Base-by-base conservation (phyloP, 1,140 invertebrate genomes). In the Campodea augens region DNA sequence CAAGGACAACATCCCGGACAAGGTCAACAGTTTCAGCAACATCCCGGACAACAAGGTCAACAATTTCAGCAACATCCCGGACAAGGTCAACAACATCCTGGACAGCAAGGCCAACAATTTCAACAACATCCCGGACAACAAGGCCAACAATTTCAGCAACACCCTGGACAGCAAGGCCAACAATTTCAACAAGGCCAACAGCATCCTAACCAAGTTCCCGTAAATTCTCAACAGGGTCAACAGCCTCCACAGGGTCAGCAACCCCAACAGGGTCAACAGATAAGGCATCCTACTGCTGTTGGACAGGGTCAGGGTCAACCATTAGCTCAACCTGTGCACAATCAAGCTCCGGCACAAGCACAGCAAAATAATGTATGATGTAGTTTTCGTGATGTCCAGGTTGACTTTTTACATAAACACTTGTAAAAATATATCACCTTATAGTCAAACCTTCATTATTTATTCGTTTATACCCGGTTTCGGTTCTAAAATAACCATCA, bases 141-240 rank as follows among this genome's bases (percentile, higher is more conserved):
- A 24, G 19, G 20, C 19, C 43, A 36, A 43, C n/a, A 41, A 19
- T 3, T 15, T n/a, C 43, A 20, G 38, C 39, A 20, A 44, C 40
- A 36, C 3, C 3, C 10, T 4, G 22, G 24, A 18, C 20, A 23
- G 20, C 41, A 22, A 45, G 18, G 40, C 15, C 48, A 49, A 18
- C 24, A 39, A 23, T 37, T 48, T 5, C 44, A 45, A 12, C 46
- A 45, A n/a, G n/a, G 39, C 23, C 45, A 47, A 38, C 32, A 29
- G 10, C 44, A 47, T 24, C 43, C 27, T 32, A 15, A 15, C 7
- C 27, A 10, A 32, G 7, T 10, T 7, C 27, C 27, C 7, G 7
- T 15, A 10, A 15, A 15, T 32, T 15, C 7, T 10, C 27, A 32
- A 15, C 27, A 32, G 27, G 7, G 7, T 32, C 7, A 15, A 32